Evolutionary conservation across 2,888 invertebrate genomes (phyloP), one percentile per base, ranked within the genome.

Genomic region (Orgyia antiqua): DNA sequence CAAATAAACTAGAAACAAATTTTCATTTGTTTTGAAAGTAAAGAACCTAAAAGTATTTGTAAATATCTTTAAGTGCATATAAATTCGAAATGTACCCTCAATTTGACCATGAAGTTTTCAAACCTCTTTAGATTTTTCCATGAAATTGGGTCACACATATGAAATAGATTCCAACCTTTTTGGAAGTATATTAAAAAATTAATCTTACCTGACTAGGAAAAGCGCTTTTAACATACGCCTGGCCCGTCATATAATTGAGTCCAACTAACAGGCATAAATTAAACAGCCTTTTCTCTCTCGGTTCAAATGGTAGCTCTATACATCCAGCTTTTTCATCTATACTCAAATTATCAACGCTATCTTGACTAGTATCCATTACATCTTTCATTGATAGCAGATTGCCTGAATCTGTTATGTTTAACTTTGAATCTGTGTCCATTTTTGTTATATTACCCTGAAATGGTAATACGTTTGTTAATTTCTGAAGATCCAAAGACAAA

Each of bases 251-350:
- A 51, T 89, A 84, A 49, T 92, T 90, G 41, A 91, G 71, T 0
- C 92, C 93, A 13, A 93, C 90, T 34, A 93, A 71, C 7, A 93
- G 55, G 42, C 93, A 90, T 19, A 91, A 88, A 55, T 92, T 90
- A 51, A 93, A 93, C 27, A 93, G 52, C 4, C 89, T 76, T 9
- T 62, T 65, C 8, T 80, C 79, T 3, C 77, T 47, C 0, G 76
- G 69, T 45, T 72, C 79, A 36, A 80, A 77, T 0, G 80, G 77
- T 47, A 80, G 31, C 31, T 76, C 79, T 0, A 82, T 67, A 30
- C 86, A 83, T 0, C 83, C 86, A 0, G 80, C 66, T 29, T 79
- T 83, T 42, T 77, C 83, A 24, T 84, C 80, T 27, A 80, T 72
- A 23, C 78, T 74, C 43, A 68, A 33, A 20, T 70, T 68, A 38